Conservation (phyloP, 1,140 invertebrate species). For the Oncopodura yosiiana region DNA sequence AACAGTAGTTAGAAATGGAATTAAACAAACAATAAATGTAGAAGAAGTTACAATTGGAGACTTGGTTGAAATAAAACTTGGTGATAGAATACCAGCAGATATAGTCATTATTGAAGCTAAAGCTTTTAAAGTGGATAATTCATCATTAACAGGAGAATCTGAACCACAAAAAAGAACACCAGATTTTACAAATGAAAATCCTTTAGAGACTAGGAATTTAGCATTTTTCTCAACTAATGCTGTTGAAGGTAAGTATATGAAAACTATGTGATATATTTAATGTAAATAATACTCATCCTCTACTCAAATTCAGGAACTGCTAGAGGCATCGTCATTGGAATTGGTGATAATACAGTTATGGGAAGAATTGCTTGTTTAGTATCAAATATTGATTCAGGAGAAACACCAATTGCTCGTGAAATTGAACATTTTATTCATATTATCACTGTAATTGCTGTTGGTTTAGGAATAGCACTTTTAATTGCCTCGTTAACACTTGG, state of each 20-base stretch:
- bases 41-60: constrained; percentile 87
- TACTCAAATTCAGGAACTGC: constrained; percentile 52
- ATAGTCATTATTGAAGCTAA: constrained; percentile 80
- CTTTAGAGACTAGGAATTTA: constrained; percentile 44
- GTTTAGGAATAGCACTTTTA: constrained; percentile 64
- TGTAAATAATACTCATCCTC: background rate
- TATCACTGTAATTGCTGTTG: constrained; percentile 63
- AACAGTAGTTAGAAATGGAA: constrained; percentile 56
- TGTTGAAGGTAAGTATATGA: constrained; percentile 37
- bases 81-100: constrained; percentile 87
- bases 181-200: constrained; percentile 42
- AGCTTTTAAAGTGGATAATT: constrained; percentile 66
- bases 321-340: constrained; percentile 64
- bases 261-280: background rate
- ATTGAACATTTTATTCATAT: constrained; percentile 73
- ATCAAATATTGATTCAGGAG: constrained; percentile 57
- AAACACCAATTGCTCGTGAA: constrained; percentile 72
- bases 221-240: constrained; percentile 46
- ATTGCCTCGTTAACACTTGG: constrained; percentile 56
- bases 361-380: constrained; percentile 73
- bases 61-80: constrained; percentile 89
- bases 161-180: constrained; percentile 33
- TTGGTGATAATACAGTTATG: constrained; percentile 73
- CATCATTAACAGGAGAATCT: constrained; percentile 31
- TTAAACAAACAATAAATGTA: constrained; percentile 77